These are phyloP conservation scores for Sisor rabdophorus DNA, from an alignment of 2,113 vertebrate genomes.

Conservation along the genomic window DNA sequence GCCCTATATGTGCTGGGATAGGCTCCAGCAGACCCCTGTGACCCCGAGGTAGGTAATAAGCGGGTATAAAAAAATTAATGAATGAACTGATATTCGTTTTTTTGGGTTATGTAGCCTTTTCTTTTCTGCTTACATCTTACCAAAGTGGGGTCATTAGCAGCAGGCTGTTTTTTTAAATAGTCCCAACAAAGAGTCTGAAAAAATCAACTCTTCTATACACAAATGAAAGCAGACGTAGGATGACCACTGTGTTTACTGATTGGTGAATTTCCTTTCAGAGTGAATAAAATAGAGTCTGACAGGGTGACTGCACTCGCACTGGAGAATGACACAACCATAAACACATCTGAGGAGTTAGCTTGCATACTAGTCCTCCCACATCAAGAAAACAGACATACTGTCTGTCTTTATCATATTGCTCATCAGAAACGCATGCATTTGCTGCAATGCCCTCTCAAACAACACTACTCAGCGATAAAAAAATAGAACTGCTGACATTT, in stretches of 20 bases:
- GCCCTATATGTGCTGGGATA: no score
- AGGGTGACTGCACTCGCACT: slow-evolving; percentile 24
- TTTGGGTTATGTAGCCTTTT: neutral
- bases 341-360: slow-evolving; percentile 30
- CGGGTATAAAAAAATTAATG: no score
- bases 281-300: slow-evolving; percentile 42
- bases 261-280: slow-evolving; percentile 28
- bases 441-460: neutral
- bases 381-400: slow-evolving; percentile 33
- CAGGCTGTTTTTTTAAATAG: neutral
- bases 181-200: neutral
- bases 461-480: neutral
- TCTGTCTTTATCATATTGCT: slow-evolving; percentile 39
- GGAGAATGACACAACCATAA: slow-evolving; percentile 26
- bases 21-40: no score
- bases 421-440: slow-evolving; percentile 34
- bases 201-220: neutral
- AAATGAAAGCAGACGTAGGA: neutral
- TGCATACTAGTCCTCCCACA: slow-evolving; percentile 27
- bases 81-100: no score
- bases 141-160: neutral
- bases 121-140: neutral
- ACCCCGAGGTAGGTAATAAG: no score
- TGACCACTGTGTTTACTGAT: slow-evolving; percentile 28
- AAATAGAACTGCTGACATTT: slow-evolving; percentile 37